Conservation (phyloP, 1,140 invertebrate species). For the Araneus ventricosus region DNA sequence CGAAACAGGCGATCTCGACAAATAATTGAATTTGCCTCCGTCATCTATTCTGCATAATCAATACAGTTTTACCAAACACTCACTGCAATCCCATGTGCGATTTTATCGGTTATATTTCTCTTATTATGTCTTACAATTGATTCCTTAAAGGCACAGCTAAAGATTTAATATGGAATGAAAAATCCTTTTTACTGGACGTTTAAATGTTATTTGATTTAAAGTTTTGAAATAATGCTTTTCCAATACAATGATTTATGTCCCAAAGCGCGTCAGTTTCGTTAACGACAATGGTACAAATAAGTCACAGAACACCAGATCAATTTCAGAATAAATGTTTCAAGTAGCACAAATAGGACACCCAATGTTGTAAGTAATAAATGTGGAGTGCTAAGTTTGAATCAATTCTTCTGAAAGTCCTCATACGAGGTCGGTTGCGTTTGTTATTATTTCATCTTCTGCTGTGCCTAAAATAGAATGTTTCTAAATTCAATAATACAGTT, state of each 20-base stretch:
- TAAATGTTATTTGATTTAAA: slow-evolving; percentile 42
- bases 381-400: not conserved
- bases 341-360: not conserved
- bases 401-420: too few relatives aligned
- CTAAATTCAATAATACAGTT: too few relatives aligned
- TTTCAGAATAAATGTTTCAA: not conserved
- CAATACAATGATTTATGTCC: slow-evolving; percentile 43
- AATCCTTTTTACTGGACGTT: not conserved
- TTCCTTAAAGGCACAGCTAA: not conserved
- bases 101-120: not conserved
- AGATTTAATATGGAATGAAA: not conserved
- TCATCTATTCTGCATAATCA: not conserved
- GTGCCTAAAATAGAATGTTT: not conserved
- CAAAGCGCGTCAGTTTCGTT: not conserved
- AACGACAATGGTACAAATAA: not conserved
- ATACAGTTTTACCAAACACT: not conserved
- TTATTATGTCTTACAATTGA: not conserved
- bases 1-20: too few relatives aligned
- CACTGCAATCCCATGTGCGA: not conserved
- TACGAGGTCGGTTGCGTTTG: not conserved
- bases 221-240: slow-evolving; percentile 19
- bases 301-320: not conserved
- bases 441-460: not conserved
- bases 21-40: not conserved
- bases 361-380: not conserved